Evolutionary conservation across 2,113 vertebrate species (phyloP).

Genomic region (Ceratotherium simum): DNA sequence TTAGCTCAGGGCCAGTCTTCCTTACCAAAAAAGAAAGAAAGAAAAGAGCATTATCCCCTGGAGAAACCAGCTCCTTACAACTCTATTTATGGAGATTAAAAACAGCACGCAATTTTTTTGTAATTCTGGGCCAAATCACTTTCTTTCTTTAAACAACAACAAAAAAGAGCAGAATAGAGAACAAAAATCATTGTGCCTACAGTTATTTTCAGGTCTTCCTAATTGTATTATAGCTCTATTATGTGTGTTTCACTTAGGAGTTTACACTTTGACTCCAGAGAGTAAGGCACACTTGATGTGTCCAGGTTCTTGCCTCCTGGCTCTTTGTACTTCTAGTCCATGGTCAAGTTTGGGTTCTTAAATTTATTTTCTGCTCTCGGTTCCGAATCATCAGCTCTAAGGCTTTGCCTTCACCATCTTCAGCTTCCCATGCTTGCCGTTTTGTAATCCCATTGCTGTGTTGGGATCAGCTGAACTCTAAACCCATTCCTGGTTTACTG

Average conservation of each 20-base stretch:
- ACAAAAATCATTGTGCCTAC: not conserved
- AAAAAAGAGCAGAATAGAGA: not conserved
- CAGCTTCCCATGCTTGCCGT: not conserved
- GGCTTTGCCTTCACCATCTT: not conserved
- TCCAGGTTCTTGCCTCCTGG: not conserved
- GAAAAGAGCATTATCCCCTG: not conserved
- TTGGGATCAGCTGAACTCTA: not conserved
- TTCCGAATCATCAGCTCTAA: not conserved
- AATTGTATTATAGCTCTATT: not conserved
- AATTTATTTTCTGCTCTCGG: not conserved
- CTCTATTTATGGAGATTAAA: not conserved
- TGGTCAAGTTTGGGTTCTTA: not conserved
- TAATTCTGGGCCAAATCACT: not conserved
- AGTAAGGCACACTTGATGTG: not conserved
- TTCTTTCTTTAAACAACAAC: conserved; percentile 16
- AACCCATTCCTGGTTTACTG: not conserved
- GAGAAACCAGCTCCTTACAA: not conserved
- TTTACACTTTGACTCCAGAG: not conserved
- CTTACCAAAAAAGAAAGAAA: too few species aligned
- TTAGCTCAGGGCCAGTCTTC: too few species aligned
- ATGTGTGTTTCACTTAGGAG: not conserved
- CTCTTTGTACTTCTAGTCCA: not conserved
- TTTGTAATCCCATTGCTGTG: rapidly evolving
- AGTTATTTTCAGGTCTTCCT: not conserved
- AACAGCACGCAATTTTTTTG: not conserved